Percentiles rank a stretch among this genome's conserved stretches.
Evolutionary conservation across 2,797 vertebrate genomes (phyloP).

Genomic region (Urosaurus nigricauda): DNA sequence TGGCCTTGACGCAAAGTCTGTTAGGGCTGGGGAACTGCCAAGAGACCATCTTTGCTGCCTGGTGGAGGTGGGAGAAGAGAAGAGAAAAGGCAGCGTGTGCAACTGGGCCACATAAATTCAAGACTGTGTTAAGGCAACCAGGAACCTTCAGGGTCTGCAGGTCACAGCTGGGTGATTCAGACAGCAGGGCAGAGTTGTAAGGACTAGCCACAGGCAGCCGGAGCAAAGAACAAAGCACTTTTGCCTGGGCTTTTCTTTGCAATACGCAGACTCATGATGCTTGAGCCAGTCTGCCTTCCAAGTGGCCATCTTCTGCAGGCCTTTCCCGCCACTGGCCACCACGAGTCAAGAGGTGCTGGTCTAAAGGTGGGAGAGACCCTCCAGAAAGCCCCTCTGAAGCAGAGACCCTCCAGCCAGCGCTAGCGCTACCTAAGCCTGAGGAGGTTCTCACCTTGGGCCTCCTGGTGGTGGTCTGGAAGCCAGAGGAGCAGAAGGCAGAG

Average conservation of each 20-base stretch:
- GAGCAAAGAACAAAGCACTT: background rate
- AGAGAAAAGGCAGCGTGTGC: background rate
- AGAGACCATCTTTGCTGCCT: background rate
- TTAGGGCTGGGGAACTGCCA: background rate
- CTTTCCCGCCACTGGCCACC: background rate
- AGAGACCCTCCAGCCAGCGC: background rate
- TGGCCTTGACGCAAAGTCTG: background rate
- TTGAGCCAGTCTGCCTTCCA: background rate
- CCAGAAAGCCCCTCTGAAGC: accelerated
- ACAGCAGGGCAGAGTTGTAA: background rate
- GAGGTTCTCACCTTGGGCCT: conserved; percentile 91
- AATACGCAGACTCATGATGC: background rate
- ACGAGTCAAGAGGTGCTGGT: background rate
- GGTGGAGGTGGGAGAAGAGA: background rate
- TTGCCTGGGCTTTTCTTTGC: background rate
- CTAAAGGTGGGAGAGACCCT: background rate
- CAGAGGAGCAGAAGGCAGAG: conserved; percentile 75
- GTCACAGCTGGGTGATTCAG: background rate
- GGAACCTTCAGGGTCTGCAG: background rate
- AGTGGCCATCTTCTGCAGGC: background rate
- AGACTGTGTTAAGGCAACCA: no score
- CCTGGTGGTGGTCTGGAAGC: conserved; percentile 89
- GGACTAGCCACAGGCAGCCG: no score
- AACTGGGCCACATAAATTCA: background rate
- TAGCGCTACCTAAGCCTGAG: background rate